phyloP scores from a whole-genome alignment of 2,888 invertebrate species.

The Drosophila mettleri region DNA sequence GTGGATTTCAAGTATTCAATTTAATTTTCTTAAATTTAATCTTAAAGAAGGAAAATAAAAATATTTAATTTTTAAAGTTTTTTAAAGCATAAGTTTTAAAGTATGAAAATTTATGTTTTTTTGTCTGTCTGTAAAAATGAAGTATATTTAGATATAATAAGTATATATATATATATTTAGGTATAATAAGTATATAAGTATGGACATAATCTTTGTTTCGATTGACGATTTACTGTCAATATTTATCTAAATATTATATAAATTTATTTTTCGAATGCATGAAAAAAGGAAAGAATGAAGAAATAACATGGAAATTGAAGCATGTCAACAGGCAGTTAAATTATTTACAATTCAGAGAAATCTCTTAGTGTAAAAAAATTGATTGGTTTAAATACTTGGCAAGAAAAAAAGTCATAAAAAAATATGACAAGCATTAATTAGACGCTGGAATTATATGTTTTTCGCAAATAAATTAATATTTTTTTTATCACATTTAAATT shows the following conservation, averaged over 20 bases:
- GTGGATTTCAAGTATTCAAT: no score
- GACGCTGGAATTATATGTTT: no score
- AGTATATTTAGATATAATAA: background rate
- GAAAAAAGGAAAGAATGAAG: background rate
- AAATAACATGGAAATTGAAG: background rate
- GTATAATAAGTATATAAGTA: no score
- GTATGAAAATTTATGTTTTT: background rate
- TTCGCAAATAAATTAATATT: no score
- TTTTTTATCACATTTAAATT: no score
- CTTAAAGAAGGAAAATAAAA: background rate
- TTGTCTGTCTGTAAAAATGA: background rate
- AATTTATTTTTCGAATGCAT: background rate
- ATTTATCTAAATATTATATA: background rate
- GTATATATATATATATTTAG: no score
- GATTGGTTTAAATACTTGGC: background rate
- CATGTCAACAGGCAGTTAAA: conserved; percentile 21
- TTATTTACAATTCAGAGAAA: background rate
- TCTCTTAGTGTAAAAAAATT: background rate
- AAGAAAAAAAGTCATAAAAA: background rate
- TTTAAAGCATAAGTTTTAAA: background rate
- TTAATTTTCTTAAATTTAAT: background rate
- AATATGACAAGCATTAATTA: background rate
- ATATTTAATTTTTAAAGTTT: no score
- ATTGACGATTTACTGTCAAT: background rate
- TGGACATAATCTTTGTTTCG: no score